A percentile compares a stretch with the other conserved stretches of the same genome.
These are phyloP conservation scores for Corydoras maculifer DNA, from an alignment of 2,113 vertebrate species.

Conservation along the genomic window DNA sequence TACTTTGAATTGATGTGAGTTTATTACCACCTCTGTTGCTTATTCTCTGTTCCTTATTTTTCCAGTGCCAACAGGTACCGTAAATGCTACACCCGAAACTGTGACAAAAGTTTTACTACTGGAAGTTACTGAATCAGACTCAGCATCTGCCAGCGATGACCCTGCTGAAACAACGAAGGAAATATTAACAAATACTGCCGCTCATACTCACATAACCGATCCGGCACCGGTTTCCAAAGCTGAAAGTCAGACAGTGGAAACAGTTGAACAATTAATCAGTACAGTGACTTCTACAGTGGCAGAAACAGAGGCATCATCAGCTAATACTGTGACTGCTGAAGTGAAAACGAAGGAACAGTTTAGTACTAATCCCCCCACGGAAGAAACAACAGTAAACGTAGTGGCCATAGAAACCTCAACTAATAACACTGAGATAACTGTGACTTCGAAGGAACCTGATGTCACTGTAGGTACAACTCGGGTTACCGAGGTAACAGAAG, in stretches of 20 bases:
- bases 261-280: neutral
- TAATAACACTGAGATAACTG: neutral
- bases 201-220: neutral
- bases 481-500: no score
- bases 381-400: neutral
- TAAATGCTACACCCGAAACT: neutral
- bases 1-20: neutral
- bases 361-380: no score
- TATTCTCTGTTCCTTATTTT: neutral
- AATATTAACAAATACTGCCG: neutral
- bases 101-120: neutral
- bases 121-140: neutral
- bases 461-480: neutral
- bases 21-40: neutral
- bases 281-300: constrained; percentile 2
- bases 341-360: no score
- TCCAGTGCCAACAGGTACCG: neutral
- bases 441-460: neutral
- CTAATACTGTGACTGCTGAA: neutral
- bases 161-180: neutral
- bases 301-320: neutral
- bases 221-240: rapidly evolving
- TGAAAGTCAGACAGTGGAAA: neutral
- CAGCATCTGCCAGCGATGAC: neutral
- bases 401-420: neutral